Evolutionary conservation across 2,113 vertebrate species (phyloP).

Genomic region (Bathybates hornii): DNA sequence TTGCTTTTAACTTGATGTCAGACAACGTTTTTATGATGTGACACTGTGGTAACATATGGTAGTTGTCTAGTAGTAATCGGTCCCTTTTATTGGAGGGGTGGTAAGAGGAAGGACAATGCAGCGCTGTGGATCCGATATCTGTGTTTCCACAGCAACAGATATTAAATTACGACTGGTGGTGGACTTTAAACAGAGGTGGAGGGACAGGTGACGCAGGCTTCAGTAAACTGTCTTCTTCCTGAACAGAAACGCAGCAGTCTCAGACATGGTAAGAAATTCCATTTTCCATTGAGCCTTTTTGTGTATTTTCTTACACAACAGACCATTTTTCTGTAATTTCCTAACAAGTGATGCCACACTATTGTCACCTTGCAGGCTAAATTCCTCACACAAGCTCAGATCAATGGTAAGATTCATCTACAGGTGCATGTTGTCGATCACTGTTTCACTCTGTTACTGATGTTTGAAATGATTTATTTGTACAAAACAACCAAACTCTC

Average conservation of each 20-base stretch:
- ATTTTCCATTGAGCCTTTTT: neutral
- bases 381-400: conserved; percentile 68
- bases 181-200: conserved; percentile 64
- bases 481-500: neutral
- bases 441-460: neutral
- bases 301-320: neutral
- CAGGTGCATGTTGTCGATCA: neutral
- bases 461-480: neutral
- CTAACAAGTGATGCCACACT: neutral
- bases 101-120: conserved; percentile 3
- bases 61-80: neutral
- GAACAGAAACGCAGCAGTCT: neutral
- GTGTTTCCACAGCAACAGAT: conserved; percentile 57
- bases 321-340: neutral
- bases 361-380: conserved; percentile 57
- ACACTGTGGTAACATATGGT: neutral
- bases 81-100: neutral
- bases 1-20: neutral
- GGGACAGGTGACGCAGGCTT: conserved; percentile 14
- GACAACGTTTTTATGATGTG: neutral
- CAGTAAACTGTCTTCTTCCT: conserved; percentile 21
- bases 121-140: conserved; percentile 34
- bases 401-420: conserved; percentile 54
- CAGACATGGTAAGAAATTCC: conserved; percentile 46
- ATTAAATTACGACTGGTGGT: conserved; percentile 46